These are phyloP conservation scores for Pantelozetes paolii DNA, from an alignment of 2,888 invertebrate genomes.

Conservation along the genomic window DNA sequence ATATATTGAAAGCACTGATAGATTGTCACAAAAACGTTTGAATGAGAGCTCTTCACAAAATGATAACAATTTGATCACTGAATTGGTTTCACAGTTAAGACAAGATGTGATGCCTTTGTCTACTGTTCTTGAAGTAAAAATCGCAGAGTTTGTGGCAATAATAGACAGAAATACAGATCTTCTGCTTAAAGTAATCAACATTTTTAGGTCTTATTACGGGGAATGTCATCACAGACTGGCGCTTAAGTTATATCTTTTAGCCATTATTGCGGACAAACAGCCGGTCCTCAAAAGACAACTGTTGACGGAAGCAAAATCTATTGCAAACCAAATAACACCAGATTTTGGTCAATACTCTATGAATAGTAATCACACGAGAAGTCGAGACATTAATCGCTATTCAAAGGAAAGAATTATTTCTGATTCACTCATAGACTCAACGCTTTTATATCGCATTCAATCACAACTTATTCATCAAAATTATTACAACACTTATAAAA, in stretches of 20 bases:
- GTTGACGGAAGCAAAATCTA: constrained; percentile 19
- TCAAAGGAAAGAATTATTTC: not conserved
- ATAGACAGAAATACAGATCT: not conserved
- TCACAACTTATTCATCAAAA: not conserved
- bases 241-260: not conserved
- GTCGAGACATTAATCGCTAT: not conserved
- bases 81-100: constrained; percentile 13
- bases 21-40: not conserved
- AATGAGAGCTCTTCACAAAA: not conserved
- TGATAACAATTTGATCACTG: constrained; percentile 12
- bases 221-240: constrained; percentile 22
- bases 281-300: constrained; percentile 9
- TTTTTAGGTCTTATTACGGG: constrained; percentile 9
- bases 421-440: constrained; percentile 8
- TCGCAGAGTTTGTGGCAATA: constrained; percentile 26
- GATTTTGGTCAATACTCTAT: not conserved
- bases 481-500: not conserved
- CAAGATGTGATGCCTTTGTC: constrained; percentile 18
- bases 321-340: constrained; percentile 1
- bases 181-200: constrained; percentile 1
- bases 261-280: not conserved
- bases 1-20: not conserved
- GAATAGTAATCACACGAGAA: not conserved
- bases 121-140: constrained; percentile 8
- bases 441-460: constrained; percentile 15